These are phyloP conservation scores for Pandemis heparana DNA, from an alignment of 2,888 invertebrate species.

Conservation along the genomic window DNA sequence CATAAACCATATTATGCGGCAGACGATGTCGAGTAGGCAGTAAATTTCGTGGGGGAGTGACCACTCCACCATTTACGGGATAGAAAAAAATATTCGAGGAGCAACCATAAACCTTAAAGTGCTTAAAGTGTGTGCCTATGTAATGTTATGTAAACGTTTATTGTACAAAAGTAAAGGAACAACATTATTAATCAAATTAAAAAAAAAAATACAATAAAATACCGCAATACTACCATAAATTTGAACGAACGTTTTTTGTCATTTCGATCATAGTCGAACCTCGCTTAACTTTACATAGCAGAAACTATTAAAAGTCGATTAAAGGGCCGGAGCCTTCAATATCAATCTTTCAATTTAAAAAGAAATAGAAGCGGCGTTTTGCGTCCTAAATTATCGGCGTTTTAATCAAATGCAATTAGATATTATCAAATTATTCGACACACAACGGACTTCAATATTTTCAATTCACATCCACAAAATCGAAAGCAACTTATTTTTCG, in stretches of 20 bases:
- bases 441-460: neutral
- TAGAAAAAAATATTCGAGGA: neutral
- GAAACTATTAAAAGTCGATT: neutral
- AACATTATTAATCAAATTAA: too few relatives aligned
- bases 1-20: slow-evolving; percentile 6
- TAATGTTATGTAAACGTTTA: too few relatives aligned
- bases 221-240: neutral
- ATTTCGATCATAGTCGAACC: neutral
- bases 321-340: neutral
- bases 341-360: slow-evolving; percentile 3
- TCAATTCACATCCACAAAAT: neutral
- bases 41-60: slow-evolving; percentile 5
- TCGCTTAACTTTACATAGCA: too few relatives aligned
- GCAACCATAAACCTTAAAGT: neutral
- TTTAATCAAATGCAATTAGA: neutral
- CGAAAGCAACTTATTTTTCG: slow-evolving; percentile 1
- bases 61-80: slow-evolving; percentile 10
- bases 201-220: too few relatives aligned
- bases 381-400: neutral
- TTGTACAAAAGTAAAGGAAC: too few relatives aligned
- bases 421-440: neutral
- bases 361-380: neutral
- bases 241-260: neutral
- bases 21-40: slow-evolving; percentile 9
- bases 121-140: too few relatives aligned